Evolutionary conservation across 2,797 vertebrate genomes (phyloP).

Genomic region (Acanthurus tractus): DNA sequence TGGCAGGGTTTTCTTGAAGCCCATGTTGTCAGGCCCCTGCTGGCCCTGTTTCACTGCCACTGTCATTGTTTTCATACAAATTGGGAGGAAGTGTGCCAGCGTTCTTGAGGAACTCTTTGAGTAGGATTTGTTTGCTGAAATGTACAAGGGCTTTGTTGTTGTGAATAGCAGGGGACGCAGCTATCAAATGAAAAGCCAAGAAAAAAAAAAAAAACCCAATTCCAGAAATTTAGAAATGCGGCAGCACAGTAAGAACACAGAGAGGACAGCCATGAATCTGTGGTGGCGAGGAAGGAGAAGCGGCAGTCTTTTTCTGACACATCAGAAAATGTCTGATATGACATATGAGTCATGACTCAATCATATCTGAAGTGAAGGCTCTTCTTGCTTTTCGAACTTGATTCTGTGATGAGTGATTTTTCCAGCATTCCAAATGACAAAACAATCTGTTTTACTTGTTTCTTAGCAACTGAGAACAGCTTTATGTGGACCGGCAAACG

Average conservation of each 20-base stretch:
- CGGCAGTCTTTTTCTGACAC: neutral
- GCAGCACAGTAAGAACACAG: neutral
- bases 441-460: neutral
- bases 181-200: conserved; percentile 25
- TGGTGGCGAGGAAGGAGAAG: neutral
- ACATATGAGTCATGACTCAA: conserved; percentile 2
- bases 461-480: conserved; percentile 10
- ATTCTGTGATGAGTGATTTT: neutral
- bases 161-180: conserved; percentile 11
- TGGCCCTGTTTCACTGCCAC: conserved; percentile 37
- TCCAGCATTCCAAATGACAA: neutral
- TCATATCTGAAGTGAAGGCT: neutral
- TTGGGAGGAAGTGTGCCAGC: conserved; percentile 16
- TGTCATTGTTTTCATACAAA: conserved; percentile 52
- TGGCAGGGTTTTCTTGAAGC: conserved; percentile 24
- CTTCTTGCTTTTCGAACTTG: neutral
- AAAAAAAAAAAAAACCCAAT: conserved; percentile 12
- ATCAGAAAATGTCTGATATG: neutral
- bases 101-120: conserved; percentile 34
- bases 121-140: conserved; percentile 7
- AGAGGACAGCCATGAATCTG: neutral
- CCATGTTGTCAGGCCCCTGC: conserved; percentile 11
- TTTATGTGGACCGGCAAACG: neutral
- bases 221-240: conserved; percentile 6
- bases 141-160: conserved; percentile 37